Evolutionary conservation across 2,888 invertebrate species (phyloP), one percentile per base, ranked within the genome.

Genomic region (Pyrocoelia pectoralis): DNA sequence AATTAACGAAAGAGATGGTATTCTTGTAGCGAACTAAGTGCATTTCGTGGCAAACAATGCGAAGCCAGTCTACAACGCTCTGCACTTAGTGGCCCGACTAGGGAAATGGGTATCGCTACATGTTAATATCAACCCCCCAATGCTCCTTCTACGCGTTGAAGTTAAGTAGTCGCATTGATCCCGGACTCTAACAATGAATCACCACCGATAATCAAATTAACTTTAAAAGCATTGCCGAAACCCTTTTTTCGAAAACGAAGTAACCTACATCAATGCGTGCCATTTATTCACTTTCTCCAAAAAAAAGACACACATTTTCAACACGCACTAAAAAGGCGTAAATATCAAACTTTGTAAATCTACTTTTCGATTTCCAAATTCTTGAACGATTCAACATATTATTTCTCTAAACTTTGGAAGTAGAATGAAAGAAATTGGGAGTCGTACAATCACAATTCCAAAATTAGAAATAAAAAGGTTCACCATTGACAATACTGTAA

Each of bases 161-260:
- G 65, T 57, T 65, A 65, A 67, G 67, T 58, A 65, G 61, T 67
- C 65, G 67, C 72, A 72, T 74, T 73, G 72, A 73, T 73, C 68
- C 67, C 66, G 67, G 70, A 72, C 73, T 74, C 72, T 72, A 70
- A 73, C 76, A 74, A 77, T 76, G 76, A 77, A 77, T 77, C 76
- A 77, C 76, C 69, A 69, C 67, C 67, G 73, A 73, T 77, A 77
- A 77, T 77, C 76, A 75, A 77, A 76, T 77, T 77, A 77, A 76
- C 74, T 73, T 73, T 75, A 75, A 76, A 76, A 75, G 75, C 74
- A 70, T 70, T 70, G 72, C 68, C 71, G 72, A 75, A 74, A 73
- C 74, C 74, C 76, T 77, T 76, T n/a, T 73, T 18, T 15, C 46
- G 15, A 17, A 15, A 46, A 46, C 46, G 17, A 33, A 33, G 33